Conservation (phyloP, 2,888 invertebrate species). For the Protodeltote pygarga region DNA sequence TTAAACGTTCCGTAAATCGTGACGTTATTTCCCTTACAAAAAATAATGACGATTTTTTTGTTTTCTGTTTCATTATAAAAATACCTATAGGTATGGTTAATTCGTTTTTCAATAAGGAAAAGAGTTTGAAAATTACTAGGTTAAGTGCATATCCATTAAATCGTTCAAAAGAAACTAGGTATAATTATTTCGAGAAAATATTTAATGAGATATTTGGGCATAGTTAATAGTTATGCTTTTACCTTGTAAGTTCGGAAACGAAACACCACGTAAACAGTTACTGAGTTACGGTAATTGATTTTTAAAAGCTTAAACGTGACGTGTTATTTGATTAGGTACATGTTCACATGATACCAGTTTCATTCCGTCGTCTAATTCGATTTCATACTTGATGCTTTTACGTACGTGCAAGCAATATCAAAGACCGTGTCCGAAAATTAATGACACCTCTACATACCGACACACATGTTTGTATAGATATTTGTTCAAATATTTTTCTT, state of each 20-base stretch:
- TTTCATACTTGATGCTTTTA: constrained; percentile 70
- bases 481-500: constrained; percentile 57
- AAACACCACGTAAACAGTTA: constrained; percentile 33
- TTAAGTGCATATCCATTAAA: no score
- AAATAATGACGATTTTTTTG: constrained; percentile 1
- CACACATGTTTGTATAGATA: constrained; percentile 68
- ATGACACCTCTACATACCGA: constrained; percentile 64
- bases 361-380: constrained; percentile 69
- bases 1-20: constrained; percentile 24
- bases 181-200: no score
- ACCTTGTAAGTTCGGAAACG: background rate
- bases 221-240: background rate
- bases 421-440: constrained; percentile 73
- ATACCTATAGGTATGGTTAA: no score
- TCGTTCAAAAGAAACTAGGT: no score
- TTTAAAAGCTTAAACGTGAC: constrained; percentile 66
- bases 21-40: constrained; percentile 26
- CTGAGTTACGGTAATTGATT: constrained; percentile 62
- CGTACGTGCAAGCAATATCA: constrained; percentile 70
- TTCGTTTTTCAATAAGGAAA: constrained; percentile 14
- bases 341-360: constrained; percentile 69
- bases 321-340: constrained; percentile 67
- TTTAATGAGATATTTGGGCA: background rate
- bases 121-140: background rate
- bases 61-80: constrained; percentile 6